Evolutionary conservation across 2,888 invertebrate species (phyloP).

Genomic region (Holacanthella duospinosa): DNA sequence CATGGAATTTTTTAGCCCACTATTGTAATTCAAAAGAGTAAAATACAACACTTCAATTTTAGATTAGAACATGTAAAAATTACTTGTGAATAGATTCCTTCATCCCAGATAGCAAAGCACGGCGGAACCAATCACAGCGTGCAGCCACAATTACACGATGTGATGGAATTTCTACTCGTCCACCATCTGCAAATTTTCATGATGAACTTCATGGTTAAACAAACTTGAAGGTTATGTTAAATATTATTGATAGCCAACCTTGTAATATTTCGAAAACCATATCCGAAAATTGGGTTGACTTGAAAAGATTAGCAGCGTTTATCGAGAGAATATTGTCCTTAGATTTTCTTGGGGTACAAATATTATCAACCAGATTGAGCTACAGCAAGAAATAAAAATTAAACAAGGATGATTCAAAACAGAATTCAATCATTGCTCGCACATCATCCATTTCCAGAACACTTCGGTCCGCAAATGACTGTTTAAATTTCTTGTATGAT

Average conservation of each 20-base stretch:
- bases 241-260: too few relatives aligned
- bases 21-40: background rate
- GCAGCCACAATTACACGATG: constrained; percentile 58
- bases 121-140: constrained; percentile 58
- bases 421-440: background rate
- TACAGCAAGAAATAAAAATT: constrained; percentile 40
- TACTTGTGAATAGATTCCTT: constrained; percentile 58
- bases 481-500: background rate
- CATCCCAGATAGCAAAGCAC: constrained; percentile 59
- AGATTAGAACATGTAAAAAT: constrained; percentile 19
- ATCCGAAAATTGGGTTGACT: constrained; percentile 49
- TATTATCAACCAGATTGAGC: constrained; percentile 51
- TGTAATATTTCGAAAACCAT: constrained; percentile 53
- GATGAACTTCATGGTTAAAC: background rate
- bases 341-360: constrained; percentile 52
- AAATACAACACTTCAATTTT: background rate
- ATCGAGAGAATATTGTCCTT: constrained; percentile 50
- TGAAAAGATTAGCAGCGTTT: constrained; percentile 50
- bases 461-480: background rate
- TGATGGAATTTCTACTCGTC: constrained; percentile 40
- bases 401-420: background rate
- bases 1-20: too few relatives aligned
- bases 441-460: constrained; percentile 8
- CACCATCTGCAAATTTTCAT: constrained; percentile 19
- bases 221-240: background rate